Evolutionary conservation across 1,140 invertebrate species (phyloP), one percentile per base, ranked within the genome.

Genomic region (Lasaia peninsularis): DNA sequence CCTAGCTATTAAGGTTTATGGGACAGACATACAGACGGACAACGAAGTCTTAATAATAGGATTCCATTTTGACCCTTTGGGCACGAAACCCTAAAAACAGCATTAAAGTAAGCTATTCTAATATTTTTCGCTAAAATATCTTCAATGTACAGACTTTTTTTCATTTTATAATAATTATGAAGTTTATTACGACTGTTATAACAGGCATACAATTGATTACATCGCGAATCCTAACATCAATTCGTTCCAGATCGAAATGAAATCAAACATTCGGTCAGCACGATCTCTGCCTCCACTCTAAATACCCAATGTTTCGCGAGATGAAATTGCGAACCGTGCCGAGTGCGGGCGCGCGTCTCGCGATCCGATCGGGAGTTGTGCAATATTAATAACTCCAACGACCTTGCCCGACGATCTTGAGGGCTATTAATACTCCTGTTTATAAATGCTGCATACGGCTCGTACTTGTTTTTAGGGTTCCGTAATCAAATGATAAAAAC

Each of bases 371-470:
- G 76, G 28, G 56, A 71, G 75, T 86, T 88, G 78, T 84, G 80
- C 75, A 88, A 88, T 86, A 80, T 74, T 81, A 87, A 78, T 78
- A 80, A 64, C 66, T 67, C 61, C 59, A 73, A 68, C 75, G 81
- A 85, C 85, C 85, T 88, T 88, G 83, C 73, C 70, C 71, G 80
- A 80, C 71, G 71, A 70, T 76, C 72, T 77, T 80, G 77, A 73
- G 77, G 65, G 58, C 60, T 74, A 33, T 71, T 52, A 65, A 62
- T 56, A 53, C 44, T 49, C 32, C 51, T 54, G 16, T 44, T 62
- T 33, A 48, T 31, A 61, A 49, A 48, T 53, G 35, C 52, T 48
- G 50, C 50, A 14, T n/a, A n/a, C n/a, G n/a, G n/a, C n/a, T n/a
- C n/a, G n/a, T n/a, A n/a, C n/a, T n/a, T n/a, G n/a, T n/a, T n/a